A percentile compares a stretch with the other conserved stretches of the same genome.
phyloP scores from a whole-genome alignment of 1,140 invertebrate species.

The Cataglyphis hispanica region DNA sequence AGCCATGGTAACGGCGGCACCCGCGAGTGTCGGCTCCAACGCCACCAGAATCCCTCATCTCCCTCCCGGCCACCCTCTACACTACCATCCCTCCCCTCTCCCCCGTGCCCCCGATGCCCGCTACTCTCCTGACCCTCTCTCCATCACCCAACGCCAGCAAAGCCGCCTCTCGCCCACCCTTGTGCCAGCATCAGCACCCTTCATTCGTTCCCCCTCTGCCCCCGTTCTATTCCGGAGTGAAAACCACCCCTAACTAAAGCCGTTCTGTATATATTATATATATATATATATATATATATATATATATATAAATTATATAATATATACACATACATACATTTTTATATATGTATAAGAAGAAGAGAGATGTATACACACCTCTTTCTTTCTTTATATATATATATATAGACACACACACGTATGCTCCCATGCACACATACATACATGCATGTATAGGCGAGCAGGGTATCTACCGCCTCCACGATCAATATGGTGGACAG shows the following conservation, averaged over 20 bases:
- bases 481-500: slow-evolving; percentile 87
- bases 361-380: slow-evolving; percentile 10
- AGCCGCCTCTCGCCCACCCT: slow-evolving; percentile 63
- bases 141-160: slow-evolving; percentile 70
- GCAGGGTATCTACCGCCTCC: slow-evolving; percentile 79
- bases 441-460: slow-evolving; percentile 61
- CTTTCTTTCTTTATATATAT: slow-evolving; percentile 33
- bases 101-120: slow-evolving; percentile 68
- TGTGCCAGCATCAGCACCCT: slow-evolving; percentile 61
- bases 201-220: slow-evolving; percentile 60
- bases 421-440: slow-evolving; percentile 49
- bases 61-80: slow-evolving; percentile 74
- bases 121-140: slow-evolving; percentile 66
- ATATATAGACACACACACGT: background rate
- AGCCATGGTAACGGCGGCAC: slow-evolving; percentile 87
- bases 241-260: slow-evolving; percentile 82
- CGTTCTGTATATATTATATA: slow-evolving; percentile 76
- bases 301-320: slow-evolving; percentile 4
- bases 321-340: background rate
- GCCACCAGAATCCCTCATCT: slow-evolving; percentile 85
- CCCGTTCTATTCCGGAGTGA: slow-evolving; percentile 77
- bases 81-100: slow-evolving; percentile 77
- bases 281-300: slow-evolving; percentile 29
- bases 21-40: slow-evolving; percentile 88
- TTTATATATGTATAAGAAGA: background rate